Conservation (phyloP, 2,113 vertebrate species). For the Saccopteryx leptura region DNA sequence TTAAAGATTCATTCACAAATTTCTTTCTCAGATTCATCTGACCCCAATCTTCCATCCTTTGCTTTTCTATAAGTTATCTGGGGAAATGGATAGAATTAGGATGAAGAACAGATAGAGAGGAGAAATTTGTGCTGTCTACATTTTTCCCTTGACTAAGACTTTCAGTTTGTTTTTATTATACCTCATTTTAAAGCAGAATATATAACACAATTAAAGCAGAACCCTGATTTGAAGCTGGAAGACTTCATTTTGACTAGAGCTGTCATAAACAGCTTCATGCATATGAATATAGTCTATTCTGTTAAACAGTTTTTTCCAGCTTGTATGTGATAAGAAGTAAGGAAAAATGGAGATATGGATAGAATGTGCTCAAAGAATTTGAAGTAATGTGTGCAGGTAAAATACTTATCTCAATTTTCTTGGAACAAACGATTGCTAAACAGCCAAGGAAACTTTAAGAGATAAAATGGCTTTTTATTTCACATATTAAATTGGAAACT, state of each 20-base stretch:
- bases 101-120: neutral
- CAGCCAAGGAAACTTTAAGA: neutral
- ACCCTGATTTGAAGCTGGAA: neutral
- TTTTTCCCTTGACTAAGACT: neutral
- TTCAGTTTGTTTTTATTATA: neutral
- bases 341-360: neutral
- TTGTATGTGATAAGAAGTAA: neutral
- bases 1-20: neutral
- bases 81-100: neutral
- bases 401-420: neutral
- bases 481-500: neutral
- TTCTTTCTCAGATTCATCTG: neutral
- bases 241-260: neutral
- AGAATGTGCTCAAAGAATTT: neutral
- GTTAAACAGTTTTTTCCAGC: neutral
- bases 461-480: neutral
- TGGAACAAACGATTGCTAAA: neutral
- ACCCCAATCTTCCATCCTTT: neutral
- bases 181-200: neutral
- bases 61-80: neutral
- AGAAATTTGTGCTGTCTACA: neutral
- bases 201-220: neutral
- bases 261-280: neutral
- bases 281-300: neutral
- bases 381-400: neutral